Evolutionary conservation across 2,797 vertebrate genomes (phyloP), one percentile per base, ranked within the genome.

Genomic region (Mustela erminea): DNA sequence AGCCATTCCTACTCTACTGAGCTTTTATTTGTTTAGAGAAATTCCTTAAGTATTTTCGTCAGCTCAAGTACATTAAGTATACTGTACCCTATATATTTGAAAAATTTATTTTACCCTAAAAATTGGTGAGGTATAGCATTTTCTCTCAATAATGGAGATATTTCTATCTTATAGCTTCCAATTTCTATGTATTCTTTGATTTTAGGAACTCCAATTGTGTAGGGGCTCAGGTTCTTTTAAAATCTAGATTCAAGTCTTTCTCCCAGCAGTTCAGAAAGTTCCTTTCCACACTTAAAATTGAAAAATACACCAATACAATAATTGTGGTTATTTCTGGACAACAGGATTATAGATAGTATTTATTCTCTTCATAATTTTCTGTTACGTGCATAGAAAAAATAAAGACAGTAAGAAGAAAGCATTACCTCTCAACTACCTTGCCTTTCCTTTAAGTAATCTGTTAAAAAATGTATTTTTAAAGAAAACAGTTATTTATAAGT

Each of bases 341-440:
- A 32, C 10, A 83, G 54, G 1, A 29, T 87, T 82, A 86, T 14
- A 66, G 2, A 56, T 43, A 72, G 41, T 35, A 93, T 41, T 95
- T 78, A 90, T 90, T 85, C 95, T 96, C 85, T 74, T 95, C 17
- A 35, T 3, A 64, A 41, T 15, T 89, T 96, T 89, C 52, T 54
- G 62, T 91, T 66, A 68, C 35, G 90, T n/a, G 1, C 91, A 38
- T 60, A 54, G 49, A 70, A 68, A 95, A 74, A 78, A 81, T 35
- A 70, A 83, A 17, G 32, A 78, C 7, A 75, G 35, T 78, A 78
- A 96, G 90, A 85, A 20, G 52, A 93, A 54, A 75, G 41, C 91
- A 20, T 54, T 93, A 93, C 17, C 54, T 87, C 41, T 88, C 80
- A 14, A 87, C 93, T 38, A 83, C 20, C 12, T 74, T 93, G 68